phyloP scores from a whole-genome alignment of 2,888 invertebrate species.

The Coenonympha glycerion region DNA sequence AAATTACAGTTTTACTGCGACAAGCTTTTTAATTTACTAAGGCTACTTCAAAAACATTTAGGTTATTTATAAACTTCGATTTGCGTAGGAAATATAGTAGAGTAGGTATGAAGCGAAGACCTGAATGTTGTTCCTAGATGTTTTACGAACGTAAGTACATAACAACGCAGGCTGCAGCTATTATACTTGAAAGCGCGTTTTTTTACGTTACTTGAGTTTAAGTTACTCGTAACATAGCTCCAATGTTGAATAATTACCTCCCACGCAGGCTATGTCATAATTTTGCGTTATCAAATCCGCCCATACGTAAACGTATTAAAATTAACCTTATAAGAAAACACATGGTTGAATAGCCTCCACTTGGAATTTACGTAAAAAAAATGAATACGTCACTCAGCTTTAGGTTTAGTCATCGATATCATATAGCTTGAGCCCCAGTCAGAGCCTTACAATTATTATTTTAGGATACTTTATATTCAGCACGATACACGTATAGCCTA shows the following conservation, averaged over 20 bases:
- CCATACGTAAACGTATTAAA: background rate
- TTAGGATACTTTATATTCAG: slow-evolving; percentile 38
- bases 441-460: background rate
- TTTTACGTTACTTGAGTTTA: too few relatives aligned
- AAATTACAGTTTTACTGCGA: too few relatives aligned
- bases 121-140: too few relatives aligned
- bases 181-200: too few relatives aligned
- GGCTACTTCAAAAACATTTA: too few relatives aligned
- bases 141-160: too few relatives aligned
- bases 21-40: too few relatives aligned
- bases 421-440: background rate
- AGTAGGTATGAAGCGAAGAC: too few relatives aligned
- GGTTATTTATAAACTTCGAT: too few relatives aligned
- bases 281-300: background rate
- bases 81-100: too few relatives aligned
- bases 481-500: slow-evolving; percentile 34
- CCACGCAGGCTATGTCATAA: background rate
- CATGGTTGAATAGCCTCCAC: too few relatives aligned
- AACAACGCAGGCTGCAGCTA: too few relatives aligned
- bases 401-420: background rate
- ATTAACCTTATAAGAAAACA: background rate
- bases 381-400: background rate
- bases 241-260: background rate
- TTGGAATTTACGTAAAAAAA: background rate
- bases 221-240: background rate